Evolutionary conservation across 1,140 invertebrate species (phyloP).

Genomic region (Rhopalosiphum maidis): DNA sequence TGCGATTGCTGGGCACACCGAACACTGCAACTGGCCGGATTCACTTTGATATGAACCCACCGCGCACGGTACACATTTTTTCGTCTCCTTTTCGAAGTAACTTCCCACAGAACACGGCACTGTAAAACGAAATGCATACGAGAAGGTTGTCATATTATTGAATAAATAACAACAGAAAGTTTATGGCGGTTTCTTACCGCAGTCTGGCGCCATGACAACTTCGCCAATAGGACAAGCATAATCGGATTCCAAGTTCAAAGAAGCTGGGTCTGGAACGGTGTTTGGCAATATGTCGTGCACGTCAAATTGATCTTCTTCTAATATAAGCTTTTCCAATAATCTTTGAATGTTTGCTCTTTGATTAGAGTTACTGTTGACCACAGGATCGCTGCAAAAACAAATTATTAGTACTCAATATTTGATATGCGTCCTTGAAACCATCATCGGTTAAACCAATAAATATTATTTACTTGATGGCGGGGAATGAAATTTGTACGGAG

Average conservation of each 20-base stretch:
- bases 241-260: constrained; percentile 82
- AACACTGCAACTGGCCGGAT: constrained; percentile 87
- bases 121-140: constrained; percentile 62
- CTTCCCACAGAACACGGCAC: constrained; percentile 95
- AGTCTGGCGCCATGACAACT: constrained; percentile 90
- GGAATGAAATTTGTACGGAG: constrained; percentile 88
- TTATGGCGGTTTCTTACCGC: constrained; percentile 69
- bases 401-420: neutral
- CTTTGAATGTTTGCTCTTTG: constrained; percentile 83
- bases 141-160: neutral
- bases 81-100: constrained; percentile 78
- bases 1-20: constrained; percentile 84
- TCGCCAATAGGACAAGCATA: constrained; percentile 92
- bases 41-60: constrained; percentile 93
- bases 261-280: constrained; percentile 90
- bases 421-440: neutral
- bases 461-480: constrained; percentile 90
- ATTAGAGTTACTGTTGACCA: constrained; percentile 84
- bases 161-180: neutral
- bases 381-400: constrained; percentile 79
- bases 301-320: constrained; percentile 91
- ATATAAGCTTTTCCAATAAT: constrained; percentile 83
- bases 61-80: constrained; percentile 83
- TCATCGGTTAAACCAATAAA: constrained; percentile 16
- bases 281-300: constrained; percentile 92